These are phyloP conservation scores for Protobothrops flavoviridis DNA, from an alignment of 2,113 vertebrate genomes.

Conservation along the genomic window DNA sequence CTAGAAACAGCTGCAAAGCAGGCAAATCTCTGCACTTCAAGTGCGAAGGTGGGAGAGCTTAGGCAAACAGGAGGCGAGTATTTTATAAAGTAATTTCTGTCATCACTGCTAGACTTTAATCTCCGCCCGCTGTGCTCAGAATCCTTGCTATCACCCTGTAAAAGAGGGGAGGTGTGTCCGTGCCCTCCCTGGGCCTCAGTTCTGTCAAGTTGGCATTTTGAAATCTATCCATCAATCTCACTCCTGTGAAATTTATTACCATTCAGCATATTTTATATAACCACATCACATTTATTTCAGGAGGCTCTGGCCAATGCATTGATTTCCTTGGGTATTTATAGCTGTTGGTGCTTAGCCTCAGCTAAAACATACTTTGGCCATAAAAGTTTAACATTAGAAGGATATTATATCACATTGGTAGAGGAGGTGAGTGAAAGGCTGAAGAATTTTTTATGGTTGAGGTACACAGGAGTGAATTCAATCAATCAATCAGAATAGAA, in stretches of 20 bases:
- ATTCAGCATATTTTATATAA: constrained; percentile 67
- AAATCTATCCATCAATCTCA: constrained; percentile 61
- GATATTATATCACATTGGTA: neutral
- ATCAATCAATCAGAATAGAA: neutral
- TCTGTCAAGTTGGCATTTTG: constrained; percentile 67
- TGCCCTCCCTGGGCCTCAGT: constrained; percentile 60
- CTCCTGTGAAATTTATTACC: constrained; percentile 65
- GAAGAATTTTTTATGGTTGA: neutral
- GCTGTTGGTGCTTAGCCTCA: constrained; percentile 22
- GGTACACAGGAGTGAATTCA: neutral
- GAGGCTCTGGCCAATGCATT: constrained; percentile 68
- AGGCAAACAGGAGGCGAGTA: constrained; percentile 50
- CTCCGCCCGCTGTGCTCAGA: constrained; percentile 51
- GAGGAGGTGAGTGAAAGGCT: neutral
- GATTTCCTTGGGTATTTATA: constrained; percentile 60
- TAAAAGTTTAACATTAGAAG: neutral
- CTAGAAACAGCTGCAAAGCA: neutral
- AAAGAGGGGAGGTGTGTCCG: constrained; percentile 46
- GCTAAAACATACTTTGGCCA: constrained; percentile 31
- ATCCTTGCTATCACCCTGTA: constrained; percentile 33
- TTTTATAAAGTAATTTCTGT: constrained; percentile 72
- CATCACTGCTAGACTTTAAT: constrained; percentile 68
- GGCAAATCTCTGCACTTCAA: neutral
- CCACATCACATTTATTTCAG: constrained; percentile 65
- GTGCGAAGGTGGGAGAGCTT: neutral